These are phyloP conservation scores for Hedychridium roseum DNA, from an alignment of 2,888 invertebrate species.

Conservation along the genomic window DNA sequence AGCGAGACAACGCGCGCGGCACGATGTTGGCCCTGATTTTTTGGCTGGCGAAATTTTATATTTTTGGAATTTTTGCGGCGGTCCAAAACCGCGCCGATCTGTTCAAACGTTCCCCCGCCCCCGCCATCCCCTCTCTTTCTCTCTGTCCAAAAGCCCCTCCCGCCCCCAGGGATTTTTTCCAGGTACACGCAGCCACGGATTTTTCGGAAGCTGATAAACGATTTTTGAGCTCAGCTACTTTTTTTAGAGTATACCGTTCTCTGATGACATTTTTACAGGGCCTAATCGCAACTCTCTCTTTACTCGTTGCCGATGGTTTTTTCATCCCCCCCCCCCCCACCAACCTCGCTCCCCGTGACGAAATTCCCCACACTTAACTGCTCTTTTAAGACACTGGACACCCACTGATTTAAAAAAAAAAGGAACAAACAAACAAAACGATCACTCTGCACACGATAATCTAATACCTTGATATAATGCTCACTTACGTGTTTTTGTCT, in stretches of 20 bases:
- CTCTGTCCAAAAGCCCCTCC: neutral
- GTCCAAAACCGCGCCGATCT: constrained; percentile 32
- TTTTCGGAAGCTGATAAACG: constrained; percentile 61
- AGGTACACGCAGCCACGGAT: constrained; percentile 62
- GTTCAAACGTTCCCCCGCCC: constrained; percentile 1
- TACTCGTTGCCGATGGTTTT: constrained; percentile 43
- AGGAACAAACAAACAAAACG: constrained; percentile 30
- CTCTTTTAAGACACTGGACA: neutral
- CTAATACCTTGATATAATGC: constrained; percentile 49
- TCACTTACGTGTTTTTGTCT: constrained; percentile 60
- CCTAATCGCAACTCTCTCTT: constrained; percentile 42
- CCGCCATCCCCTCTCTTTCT: neutral
- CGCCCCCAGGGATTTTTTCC: constrained; percentile 52
- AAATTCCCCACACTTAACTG: constrained; percentile 8
- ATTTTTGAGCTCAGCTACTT: constrained; percentile 60
- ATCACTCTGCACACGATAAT: constrained; percentile 50
- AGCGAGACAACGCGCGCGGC: too few species aligned
- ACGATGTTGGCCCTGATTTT: constrained; percentile 48
- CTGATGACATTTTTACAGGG: constrained; percentile 57
- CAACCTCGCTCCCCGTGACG: constrained; percentile 15
- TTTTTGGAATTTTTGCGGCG: constrained; percentile 62
- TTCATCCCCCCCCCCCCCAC: constrained; percentile 8
- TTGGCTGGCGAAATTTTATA: constrained; percentile 64
- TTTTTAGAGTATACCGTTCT: constrained; percentile 29
- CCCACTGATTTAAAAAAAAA: constrained; percentile 7